Evolutionary conservation across 2,888 invertebrate genomes (phyloP), one percentile per base, ranked within the genome.

Genomic region (Drosophila sordidapex): DNA sequence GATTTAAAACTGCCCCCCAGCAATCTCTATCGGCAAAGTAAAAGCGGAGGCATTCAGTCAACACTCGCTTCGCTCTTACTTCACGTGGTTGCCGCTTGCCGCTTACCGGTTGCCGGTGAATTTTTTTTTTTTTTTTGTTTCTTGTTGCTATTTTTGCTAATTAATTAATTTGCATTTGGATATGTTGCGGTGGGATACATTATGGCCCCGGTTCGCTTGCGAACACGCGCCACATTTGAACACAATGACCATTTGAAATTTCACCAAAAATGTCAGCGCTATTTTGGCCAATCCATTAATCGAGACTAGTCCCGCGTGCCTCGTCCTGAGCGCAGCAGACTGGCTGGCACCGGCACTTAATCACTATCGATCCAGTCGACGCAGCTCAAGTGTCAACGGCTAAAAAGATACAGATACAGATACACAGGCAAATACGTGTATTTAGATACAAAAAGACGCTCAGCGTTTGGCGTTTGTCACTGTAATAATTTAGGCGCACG

Each of bases 121-220:
- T 25, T 25, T 3, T 6, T 11, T 21, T 21, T 21, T 21, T 25
- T 2, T 6, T 5, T 11, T 43, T 43, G 2, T 43, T 46, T 13
- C 2, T 5, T 13, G 13, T 46, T 21, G 2, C 11, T 25, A 67
- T 38, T n/a, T n/a, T 38, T 27, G 25, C 69, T 82, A 85, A 81
- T 84, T 83, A 85, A 81, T 77, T 87, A 82, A 87, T 86, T 89
- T 89, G 87, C 85, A 87, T 86, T 82, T 82, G 64, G 81, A 85
- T 87, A 74, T 84, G 75, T 76, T 74, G 71, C 81, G 87, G 74
- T 79, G 72, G 61, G 56, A 49, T 80, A 57, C 77, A 83, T 81
- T 70, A 70, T 83, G 62, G 72, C 36, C 72, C 69, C 56, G 29
- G 10, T 29, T 81, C 70, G 73, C 72, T 70, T 75, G 82, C 82